Percentiles rank a stretch among this genome's conserved stretches.
phyloP scores from a whole-genome alignment of 2,797 vertebrate species.

The Scleropages formosus region DNA sequence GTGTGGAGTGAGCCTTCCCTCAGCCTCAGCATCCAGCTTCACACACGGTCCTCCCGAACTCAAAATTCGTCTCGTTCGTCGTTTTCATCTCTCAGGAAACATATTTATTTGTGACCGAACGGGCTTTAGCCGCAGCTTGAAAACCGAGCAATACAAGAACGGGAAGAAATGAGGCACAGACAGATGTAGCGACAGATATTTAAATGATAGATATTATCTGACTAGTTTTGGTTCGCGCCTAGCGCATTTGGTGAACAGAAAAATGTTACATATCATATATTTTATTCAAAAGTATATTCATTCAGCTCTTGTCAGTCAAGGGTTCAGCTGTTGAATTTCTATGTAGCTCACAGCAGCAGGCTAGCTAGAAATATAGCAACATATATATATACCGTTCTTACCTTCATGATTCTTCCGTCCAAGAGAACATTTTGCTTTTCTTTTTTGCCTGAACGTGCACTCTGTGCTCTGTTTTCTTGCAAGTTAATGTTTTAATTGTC shows the following conservation, averaged over 20 bases:
- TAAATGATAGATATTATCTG: conserved; percentile 7
- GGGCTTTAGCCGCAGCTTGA: background rate
- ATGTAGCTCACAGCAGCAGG: background rate
- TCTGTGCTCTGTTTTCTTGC: background rate
- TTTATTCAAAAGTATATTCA: background rate
- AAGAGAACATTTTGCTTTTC: background rate
- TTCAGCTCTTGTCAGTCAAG: background rate
- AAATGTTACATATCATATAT: conserved; percentile 35
- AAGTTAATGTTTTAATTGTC: conserved; percentile 1
- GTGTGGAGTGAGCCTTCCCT: conserved; percentile 21
- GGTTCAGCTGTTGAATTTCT: conserved; percentile 6
- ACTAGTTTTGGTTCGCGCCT: no score
- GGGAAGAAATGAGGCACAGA: conserved; percentile 35
- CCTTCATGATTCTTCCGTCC: background rate
- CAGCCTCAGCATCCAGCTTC: no score
- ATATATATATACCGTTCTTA: background rate
- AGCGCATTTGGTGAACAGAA: conserved; percentile 21
- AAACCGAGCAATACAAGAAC: conserved; percentile 46
- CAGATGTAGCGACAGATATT: conserved; percentile 32
- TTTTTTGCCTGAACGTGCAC: background rate
- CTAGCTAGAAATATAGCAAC: no score
- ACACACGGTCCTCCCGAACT: no score
- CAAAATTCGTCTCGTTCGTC: no score
- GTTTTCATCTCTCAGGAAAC: no score
- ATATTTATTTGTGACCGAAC: no score